Base-by-base conservation (phyloP, 2,888 invertebrate genomes). In the Oxytorus armatus region DNA sequence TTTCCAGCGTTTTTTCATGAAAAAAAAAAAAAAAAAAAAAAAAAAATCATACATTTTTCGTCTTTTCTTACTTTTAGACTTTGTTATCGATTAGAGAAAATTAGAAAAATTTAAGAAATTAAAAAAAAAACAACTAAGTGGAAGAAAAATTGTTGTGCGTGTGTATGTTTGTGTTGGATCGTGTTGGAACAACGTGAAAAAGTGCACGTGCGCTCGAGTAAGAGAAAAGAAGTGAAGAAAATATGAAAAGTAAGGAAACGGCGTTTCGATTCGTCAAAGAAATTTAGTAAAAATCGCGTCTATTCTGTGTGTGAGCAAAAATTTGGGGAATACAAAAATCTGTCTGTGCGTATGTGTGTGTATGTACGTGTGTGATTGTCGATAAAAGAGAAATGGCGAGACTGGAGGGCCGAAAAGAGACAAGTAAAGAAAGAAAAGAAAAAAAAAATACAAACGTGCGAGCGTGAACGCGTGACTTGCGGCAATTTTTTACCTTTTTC, bases 401-500 rank as follows among this genome's bases (percentile, higher is more conserved):
- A 81, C 69, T 78, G 81, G 83, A 83, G 78, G 74, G 66, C 51
- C 66, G 47, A 78, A 80, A 85, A 53, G 61, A 51, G 53, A 74
- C 57, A 51, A 61, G 25, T 59, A 77, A 8, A 53, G 61, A 61
- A 66, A 25, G 33, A 61, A 57, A 21, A 61, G 23, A 76, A 51
- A 51, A 66, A 25, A 47, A 42, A 61, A 75, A 74, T 59, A 79
- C 68, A 76, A 69, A 82, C 81, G 82, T 82, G 82, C 83, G 81
- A 82, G 74, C 81, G 82, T 81, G 73, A 81, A 79, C 81, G 79
- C 78, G 77, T 79, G 83, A 82, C 61, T 73, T 79, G 83, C 81
- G 79, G 75, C 77, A 82, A 82, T 87, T 88, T 88, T 88, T 88
- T 87, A 87, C 88, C 85, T 86, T 87, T 88, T 88, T 87, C 87